Percentiles rank a stretch among this genome's conserved stretches.
These are phyloP conservation scores for Rostratula benghalensis DNA, from an alignment of 2,113 vertebrate species.

Conservation along the genomic window DNA sequence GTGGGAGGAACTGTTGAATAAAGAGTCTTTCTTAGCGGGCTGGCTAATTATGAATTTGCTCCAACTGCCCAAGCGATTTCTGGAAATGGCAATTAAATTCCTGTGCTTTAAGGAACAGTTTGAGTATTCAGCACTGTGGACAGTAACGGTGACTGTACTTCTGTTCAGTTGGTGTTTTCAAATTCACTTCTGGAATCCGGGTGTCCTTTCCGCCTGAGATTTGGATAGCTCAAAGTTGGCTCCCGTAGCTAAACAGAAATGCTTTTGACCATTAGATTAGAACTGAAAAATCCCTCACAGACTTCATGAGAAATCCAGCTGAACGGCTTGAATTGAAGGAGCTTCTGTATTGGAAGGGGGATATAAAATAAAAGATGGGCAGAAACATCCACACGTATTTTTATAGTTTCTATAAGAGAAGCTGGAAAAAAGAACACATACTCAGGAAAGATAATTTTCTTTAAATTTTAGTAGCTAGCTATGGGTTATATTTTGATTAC, in stretches of 20 bases:
- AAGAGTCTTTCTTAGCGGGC: constrained; percentile 25
- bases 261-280: constrained; percentile 38
- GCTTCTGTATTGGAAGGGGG: not conserved
- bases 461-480: not conserved
- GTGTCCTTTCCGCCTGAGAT: not conserved
- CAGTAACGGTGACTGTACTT: constrained; percentile 48
- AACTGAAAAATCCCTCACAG: not conserved
- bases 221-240: constrained; percentile 7
- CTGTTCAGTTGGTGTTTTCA: not conserved
- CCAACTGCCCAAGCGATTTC: constrained; percentile 43
- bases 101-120: constrained; percentile 32
- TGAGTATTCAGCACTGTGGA: constrained; percentile 62
- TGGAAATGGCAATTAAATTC: constrained; percentile 61
- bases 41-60: constrained; percentile 58
- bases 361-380: not conserved
- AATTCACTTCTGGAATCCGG: constrained; percentile 31
- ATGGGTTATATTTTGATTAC: not conserved
- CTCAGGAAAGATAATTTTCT: not conserved
- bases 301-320: not conserved
- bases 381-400: not conserved
- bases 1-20: constrained; percentile 9
- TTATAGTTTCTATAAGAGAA: not conserved
- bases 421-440: not conserved
- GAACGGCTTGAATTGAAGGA: not conserved
- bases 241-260: constrained; percentile 11